Evolutionary conservation across 2,888 invertebrate species (phyloP), one percentile per base, ranked within the genome.

Genomic region (Unio pictorum): DNA sequence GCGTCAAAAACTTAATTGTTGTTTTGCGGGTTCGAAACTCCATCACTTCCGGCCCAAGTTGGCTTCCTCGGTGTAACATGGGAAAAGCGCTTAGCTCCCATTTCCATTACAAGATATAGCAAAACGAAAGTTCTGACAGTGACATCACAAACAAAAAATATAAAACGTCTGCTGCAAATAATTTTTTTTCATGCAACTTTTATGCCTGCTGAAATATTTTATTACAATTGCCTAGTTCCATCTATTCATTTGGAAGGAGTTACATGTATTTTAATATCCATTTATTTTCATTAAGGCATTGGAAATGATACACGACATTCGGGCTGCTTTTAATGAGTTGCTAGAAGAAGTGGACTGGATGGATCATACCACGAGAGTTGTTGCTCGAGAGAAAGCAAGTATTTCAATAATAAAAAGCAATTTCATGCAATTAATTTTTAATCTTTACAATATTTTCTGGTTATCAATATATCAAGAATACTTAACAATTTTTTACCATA

Each of bases 301-400:
- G 26, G 78, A 76, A 20, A 84, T 88, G 85, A 84, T 87, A 55
- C 71, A 73, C 23, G 82, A 84, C 55, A 83, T 88, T 61, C 75
- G 80, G 17, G 73, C 73, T 4, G 79, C 86, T 7, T 85, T 88
- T 61, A 83, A 81, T 60, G 80, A 81, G 64, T 70, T 85, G 56
- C 69, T 87, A 26, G 73, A 75, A 8, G 81, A 84, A 65, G 84
- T 81, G 11, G 69, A 75, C 6, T 87, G 88, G 88, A 85, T 88
- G 83, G 82, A 85, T 59, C 66, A 79, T n/a, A 64, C 75, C 45
- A 87, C 88, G 6, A 75, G 80, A 64, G 60, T 67, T 7, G 81
- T 82, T 3, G 86, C 88, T 0, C 64, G 80, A 66, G 82, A 82
- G 73, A 88, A 86, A 81, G 86, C 84, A 62, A 61, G 23, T 26